Conservation (phyloP, 2,888 invertebrate species). For the Mantis religiosa region DNA sequence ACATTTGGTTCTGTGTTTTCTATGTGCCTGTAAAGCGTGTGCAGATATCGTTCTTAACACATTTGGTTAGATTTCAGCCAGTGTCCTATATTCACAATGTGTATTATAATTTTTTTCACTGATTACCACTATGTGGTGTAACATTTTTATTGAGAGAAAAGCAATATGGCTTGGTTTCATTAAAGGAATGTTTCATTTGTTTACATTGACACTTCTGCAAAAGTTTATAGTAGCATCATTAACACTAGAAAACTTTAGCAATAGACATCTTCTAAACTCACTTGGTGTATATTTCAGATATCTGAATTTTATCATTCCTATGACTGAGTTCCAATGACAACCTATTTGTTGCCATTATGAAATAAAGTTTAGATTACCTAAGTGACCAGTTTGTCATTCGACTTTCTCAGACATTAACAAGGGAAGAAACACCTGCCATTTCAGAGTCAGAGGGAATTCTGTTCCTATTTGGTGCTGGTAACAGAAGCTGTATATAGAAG, state of each 20-base stretch:
- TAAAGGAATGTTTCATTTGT: not conserved
- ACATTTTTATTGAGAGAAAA: not conserved
- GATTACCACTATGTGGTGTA: not conserved
- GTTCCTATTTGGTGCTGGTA: not conserved
- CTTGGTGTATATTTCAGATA: not conserved
- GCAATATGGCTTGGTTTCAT: not conserved
- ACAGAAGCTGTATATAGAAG: not conserved
- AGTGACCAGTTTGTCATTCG: not conserved
- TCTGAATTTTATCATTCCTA: not conserved
- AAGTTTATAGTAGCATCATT: not conserved
- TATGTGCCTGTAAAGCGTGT: slow-evolving; percentile 14
- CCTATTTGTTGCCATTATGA: not conserved
- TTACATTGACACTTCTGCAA: not conserved
- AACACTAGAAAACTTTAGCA: not conserved
- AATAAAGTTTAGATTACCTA: not conserved
- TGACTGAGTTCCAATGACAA: not conserved
- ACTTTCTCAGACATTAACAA: not conserved
- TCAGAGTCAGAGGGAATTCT: not conserved
- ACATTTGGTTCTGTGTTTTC: slow-evolving; percentile 5
- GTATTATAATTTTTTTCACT: not conserved
- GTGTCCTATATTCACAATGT: not conserved
- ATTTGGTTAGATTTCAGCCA: not conserved
- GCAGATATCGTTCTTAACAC: not conserved
- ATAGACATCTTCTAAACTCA: not conserved
- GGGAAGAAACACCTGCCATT: too few relatives aligned